Base-by-base conservation (phyloP, 2,113 vertebrate genomes). In the Cyphomyrus plagiostoma region DNA sequence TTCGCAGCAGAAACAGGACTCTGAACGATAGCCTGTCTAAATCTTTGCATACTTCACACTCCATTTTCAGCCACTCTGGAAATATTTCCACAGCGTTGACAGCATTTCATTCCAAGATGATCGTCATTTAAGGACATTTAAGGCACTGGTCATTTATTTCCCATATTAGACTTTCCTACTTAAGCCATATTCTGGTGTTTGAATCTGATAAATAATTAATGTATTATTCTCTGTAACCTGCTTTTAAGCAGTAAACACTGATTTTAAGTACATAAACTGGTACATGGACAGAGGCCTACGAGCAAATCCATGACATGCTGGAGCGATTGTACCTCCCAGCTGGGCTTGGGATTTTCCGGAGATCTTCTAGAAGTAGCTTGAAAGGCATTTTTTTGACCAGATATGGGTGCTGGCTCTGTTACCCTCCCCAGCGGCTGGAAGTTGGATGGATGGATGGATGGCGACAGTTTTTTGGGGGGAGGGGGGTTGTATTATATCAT, bases 31-130 rank as follows among this genome's bases (percentile, higher is more conserved):
- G 53, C 45, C n/a, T 56, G 52, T 53, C 52, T 56, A 86, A 86
- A 86, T 19, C 26, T 87, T 52, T 50, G 48, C 30, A 53, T 35
- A 53, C 50, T 87, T 87, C 83, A 5, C n/a, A 26, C 48, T 87
- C 4, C 50, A 39, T 39, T 53, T 87, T 87, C 13, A 87, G 39
- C 21, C 50, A 35, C 15, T 26, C 13, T 15, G 21, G 53, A 87
- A 87, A 87, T 56, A 87, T 56, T 53, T 52, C 85, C 50, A 53
- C n/a, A 87, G 85, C 26, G 23, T 26, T 86, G 84, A 86, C 84
- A 86, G 45, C n/a, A 50, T 86, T 53, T 87, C 23, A 87, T 87
- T 87, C 26, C 50, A 35, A 53, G 50, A 52, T 7, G 30, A 7
- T 35, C 15, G 6, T 39, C n/a, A 53, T n/a, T n/a, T n/a, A n/a